Evolutionary conservation across 2,113 vertebrate species (phyloP).

Genomic region (Xenotilapia longispinis): DNA sequence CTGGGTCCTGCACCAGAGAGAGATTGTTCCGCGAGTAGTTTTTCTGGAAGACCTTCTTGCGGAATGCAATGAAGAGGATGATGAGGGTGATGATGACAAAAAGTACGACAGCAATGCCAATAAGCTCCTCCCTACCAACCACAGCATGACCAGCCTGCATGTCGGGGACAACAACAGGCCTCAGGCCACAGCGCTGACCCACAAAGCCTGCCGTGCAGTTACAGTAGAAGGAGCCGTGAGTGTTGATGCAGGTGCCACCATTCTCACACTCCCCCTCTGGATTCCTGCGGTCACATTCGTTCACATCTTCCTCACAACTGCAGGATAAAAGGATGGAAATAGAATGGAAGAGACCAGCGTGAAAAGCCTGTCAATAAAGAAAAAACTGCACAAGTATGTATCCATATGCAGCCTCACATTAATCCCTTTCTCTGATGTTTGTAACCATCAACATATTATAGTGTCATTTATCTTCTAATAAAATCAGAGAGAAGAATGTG

Average conservation of each 20-base stretch:
- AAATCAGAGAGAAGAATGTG: not conserved
- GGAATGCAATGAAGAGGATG: slow-evolving; percentile 87
- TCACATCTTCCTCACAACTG: slow-evolving; percentile 92
- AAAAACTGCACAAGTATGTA: not conserved
- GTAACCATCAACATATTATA: not conserved
- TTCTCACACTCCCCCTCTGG: slow-evolving; percentile 85
- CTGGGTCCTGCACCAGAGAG: slow-evolving; percentile 90
- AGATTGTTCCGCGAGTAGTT: slow-evolving; percentile 93
- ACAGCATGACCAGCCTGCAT: slow-evolving; percentile 93
- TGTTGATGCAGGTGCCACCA: slow-evolving; percentile 86
- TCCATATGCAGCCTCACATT: not conserved
- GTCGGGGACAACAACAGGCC: slow-evolving; percentile 90
- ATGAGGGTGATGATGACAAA: slow-evolving; percentile 86
- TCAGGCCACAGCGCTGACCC: slow-evolving; percentile 85
- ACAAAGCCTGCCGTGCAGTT: slow-evolving; percentile 91
- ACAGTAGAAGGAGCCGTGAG: slow-evolving; percentile 92
- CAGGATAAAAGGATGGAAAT: not conserved
- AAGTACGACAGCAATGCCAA: slow-evolving; percentile 88
- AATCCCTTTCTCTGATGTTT: not conserved
- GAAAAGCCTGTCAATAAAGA: not conserved
- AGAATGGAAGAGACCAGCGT: not conserved
- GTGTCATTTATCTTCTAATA: not conserved
- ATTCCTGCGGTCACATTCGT: slow-evolving; percentile 83
- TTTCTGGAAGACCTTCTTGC: slow-evolving; percentile 94
- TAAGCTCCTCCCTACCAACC: slow-evolving; percentile 92